These are phyloP conservation scores for Taxidea taxus DNA, from an alignment of 2,113 vertebrate species.

Conservation along the genomic window DNA sequence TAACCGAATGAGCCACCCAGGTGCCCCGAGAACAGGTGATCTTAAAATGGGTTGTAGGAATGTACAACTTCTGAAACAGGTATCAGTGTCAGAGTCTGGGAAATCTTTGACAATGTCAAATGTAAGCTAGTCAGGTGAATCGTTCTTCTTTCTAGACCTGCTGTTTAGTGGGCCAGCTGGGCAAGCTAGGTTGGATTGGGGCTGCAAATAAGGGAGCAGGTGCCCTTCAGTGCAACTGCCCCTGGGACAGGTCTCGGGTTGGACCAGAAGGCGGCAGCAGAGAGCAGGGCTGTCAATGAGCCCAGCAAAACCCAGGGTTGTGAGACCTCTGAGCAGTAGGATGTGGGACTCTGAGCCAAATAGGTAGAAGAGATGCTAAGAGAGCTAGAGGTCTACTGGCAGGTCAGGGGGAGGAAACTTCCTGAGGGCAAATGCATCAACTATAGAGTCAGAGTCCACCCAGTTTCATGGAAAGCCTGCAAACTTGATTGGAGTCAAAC, in stretches of 20 bases:
- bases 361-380: neutral
- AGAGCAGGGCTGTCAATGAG: constrained; percentile 2
- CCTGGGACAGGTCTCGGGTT: neutral
- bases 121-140: neutral
- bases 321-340: neutral
- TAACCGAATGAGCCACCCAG: too few relatives aligned
- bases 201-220: neutral
- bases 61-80: constrained; percentile 5
- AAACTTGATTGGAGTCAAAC: neutral
- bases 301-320: neutral
- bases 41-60: neutral
- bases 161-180: neutral
- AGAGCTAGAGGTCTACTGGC: neutral
- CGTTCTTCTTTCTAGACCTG: neutral
- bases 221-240: neutral
- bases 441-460: neutral
- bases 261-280: constrained; percentile 40
- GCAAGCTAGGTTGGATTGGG: neutral
- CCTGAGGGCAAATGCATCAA: neutral
- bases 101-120: neutral
- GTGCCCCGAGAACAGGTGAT: neutral
- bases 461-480: neutral
- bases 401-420: neutral
- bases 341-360: neutral
- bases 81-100: neutral